A percentile compares a stretch with the other conserved stretches of the same genome.
phyloP scores from a whole-genome alignment of 2,797 vertebrate species.

The Diplodus sargus region DNA sequence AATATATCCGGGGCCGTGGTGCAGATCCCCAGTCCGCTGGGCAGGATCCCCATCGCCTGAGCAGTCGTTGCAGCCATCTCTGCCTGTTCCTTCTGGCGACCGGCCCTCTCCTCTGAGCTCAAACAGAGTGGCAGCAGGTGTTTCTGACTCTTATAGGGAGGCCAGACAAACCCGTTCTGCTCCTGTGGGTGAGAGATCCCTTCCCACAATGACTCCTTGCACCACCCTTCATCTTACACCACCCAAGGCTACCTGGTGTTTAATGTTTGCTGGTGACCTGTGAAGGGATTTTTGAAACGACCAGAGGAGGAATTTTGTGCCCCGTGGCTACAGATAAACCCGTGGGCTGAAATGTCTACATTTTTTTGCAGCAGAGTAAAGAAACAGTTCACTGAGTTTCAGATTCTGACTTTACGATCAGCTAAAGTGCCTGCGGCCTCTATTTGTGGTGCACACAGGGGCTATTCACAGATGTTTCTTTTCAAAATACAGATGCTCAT shows the following conservation, averaged over 20 bases:
- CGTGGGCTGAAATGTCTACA: neutral
- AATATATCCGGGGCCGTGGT: slow-evolving; percentile 86
- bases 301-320: slow-evolving; percentile 34
- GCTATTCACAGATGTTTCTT: neutral
- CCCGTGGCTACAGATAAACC: slow-evolving; percentile 40
- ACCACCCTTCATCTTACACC: slow-evolving; percentile 61
- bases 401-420: neutral
- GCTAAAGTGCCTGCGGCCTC: slow-evolving; percentile 3
- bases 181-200: slow-evolving; percentile 44
- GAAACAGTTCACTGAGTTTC: slow-evolving; percentile 39
- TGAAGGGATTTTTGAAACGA: slow-evolving; percentile 40
- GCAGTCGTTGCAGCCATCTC: slow-evolving; percentile 81
- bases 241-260: slow-evolving; percentile 7
- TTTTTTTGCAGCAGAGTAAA: slow-evolving; percentile 21
- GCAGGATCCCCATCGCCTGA: slow-evolving; percentile 81
- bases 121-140: slow-evolving; percentile 66
- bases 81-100: slow-evolving; percentile 43
- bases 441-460: slow-evolving; percentile 34
- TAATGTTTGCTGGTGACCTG: slow-evolving; percentile 39
- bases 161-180: slow-evolving; percentile 74
- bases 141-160: slow-evolving; percentile 64
- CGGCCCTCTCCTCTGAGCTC: slow-evolving; percentile 40
- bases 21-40: slow-evolving; percentile 86
- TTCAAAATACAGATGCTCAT: slow-evolving; percentile 7
- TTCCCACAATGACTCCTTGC: slow-evolving; percentile 49